Evolutionary conservation across 2,888 invertebrate species (phyloP), one percentile per base, ranked within the genome.

Genomic region (Elmis aenea): DNA sequence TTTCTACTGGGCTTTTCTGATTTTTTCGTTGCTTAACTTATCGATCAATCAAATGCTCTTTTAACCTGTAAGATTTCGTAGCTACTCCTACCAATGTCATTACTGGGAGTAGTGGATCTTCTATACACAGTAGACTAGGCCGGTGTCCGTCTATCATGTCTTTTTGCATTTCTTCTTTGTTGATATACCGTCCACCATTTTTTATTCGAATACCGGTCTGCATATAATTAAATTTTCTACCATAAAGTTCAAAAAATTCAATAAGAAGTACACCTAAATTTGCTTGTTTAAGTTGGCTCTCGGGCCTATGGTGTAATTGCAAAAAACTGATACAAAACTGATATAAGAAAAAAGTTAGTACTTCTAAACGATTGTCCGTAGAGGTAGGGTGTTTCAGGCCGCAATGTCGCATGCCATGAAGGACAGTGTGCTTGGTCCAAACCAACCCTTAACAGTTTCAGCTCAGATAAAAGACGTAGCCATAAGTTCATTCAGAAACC

Each of bases 241-340:
- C 97, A 65, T 96, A 99, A 33, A 97, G 75, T 72, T 97, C 96
- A 63, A 97, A 89, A 76, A 97, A 97, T 72, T 96, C 95, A 34
- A 97, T 86, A 52, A 97, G 76, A 57, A 96, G 72, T 45, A 94
- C 92, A 36, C 96, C 99, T 46, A 97, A 76, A 74, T 97, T 97
- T 57, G 77, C 74, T 47, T 68, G 36, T n/a, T n/a, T n/a, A n/a
- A n/a, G n/a, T 18, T 36, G 42, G 12, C 27, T 76, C 64, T 90
- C 85, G 46, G 83, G 82, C 47, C 92, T 75, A 40, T 90, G 91
- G 73, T 95, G 94, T 62, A 92, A 73, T 75, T 92, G 81, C 50
- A 99, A 78, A 73, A 97, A 99, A 75, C 93, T 94, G 70, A 97
- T 92, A 66, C 93, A 91, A n/a, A n/a, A n/a, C n/a, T n/a, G n/a